Conservation (phyloP, 2,113 vertebrate species). For the chimpanzee (Pan troglodytes) region NHGRI_mPanTro3-v2.1_pri NC_072403.2:32133501-32134000, state of each 20-base stretch:
- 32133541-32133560: constrained; percentile 80
- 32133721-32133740: constrained; percentile 76
- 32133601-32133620: background rate
- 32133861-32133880: constrained; percentile 72
- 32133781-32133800: constrained; percentile 76
- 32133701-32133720: constrained; percentile 84
- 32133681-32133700: constrained; percentile 81
- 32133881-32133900: constrained; percentile 73
- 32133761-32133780: constrained; percentile 43
- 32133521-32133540: constrained; percentile 54
- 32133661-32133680: constrained; percentile 82
- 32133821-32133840: constrained; percentile 85
- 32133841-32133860: constrained; percentile 89
- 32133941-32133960: constrained; percentile 51
- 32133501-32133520: constrained; percentile 56
- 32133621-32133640: background rate
- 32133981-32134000: constrained; percentile 25
- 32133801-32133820: constrained; percentile 62
- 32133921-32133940: constrained; percentile 63
- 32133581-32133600: constrained; percentile 40
- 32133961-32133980: constrained; percentile 60
- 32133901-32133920: constrained; percentile 38
- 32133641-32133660: constrained; percentile 74
- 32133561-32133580: constrained; percentile 88
- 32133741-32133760: constrained; percentile 41